phyloP scores from a whole-genome alignment of 2,888 invertebrate species.

The Coelogynopora nodosa region DNA sequence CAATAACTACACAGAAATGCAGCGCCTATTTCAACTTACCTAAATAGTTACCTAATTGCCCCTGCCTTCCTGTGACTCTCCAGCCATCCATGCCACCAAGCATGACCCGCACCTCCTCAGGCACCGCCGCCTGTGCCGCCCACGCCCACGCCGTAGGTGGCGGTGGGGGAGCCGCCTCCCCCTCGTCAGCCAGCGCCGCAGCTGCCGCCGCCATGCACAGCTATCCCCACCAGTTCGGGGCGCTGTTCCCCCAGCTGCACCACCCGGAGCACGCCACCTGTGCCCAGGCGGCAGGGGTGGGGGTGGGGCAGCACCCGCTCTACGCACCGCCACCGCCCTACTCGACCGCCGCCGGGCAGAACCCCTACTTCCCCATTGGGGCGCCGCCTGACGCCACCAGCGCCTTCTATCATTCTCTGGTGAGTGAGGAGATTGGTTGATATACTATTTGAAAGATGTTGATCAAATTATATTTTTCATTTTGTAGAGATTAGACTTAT shows the following conservation, averaged over 20 bases:
- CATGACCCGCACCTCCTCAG: not conserved
- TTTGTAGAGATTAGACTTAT: too few species aligned
- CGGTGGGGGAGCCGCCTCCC: not conserved
- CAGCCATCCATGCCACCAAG: not conserved
- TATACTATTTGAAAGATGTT: too few species aligned
- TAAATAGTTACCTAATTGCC: too few species aligned
- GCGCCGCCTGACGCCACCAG: not conserved
- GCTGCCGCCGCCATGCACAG: not conserved
- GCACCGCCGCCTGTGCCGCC: not conserved
- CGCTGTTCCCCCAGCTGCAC: not conserved
- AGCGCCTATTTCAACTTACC: too few species aligned
- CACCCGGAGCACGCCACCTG: not conserved
- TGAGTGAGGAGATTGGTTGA: too few species aligned
- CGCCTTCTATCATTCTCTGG: slow-evolving; percentile 5
- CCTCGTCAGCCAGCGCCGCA: not conserved
- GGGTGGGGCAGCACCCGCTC: not conserved
- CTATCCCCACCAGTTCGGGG: not conserved
- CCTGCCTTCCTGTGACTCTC: too few species aligned
- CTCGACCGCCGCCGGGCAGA: not conserved
- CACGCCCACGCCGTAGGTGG: not conserved
- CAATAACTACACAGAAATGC: too few species aligned
- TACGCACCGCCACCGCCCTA: not conserved
- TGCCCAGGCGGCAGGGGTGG: not conserved
- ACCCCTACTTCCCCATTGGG: slow-evolving; percentile 14
- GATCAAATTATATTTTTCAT: too few species aligned